phyloP scores from a whole-genome alignment of 2,113 vertebrate genomes.

The Dryoscopus gambensis region DNA sequence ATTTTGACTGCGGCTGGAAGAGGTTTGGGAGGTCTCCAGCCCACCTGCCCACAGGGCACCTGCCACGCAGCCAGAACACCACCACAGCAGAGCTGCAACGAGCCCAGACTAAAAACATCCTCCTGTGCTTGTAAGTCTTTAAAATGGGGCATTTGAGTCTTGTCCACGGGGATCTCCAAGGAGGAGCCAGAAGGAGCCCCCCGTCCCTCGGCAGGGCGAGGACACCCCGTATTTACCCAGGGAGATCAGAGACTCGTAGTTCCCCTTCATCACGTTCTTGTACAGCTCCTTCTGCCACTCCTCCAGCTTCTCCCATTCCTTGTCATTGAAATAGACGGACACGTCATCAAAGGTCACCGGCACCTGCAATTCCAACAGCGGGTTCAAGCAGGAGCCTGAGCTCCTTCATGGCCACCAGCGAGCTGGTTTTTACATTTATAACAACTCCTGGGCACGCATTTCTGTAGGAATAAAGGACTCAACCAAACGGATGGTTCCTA shows the following conservation, averaged over 20 bases:
- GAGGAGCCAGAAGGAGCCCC: not conserved
- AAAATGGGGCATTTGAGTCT: not conserved
- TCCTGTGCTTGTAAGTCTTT: not conserved
- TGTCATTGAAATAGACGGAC: constrained; percentile 76
- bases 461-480: not conserved
- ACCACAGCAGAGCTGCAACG: rapidly evolving
- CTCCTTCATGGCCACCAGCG: rapidly evolving
- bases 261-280: constrained; percentile 78
- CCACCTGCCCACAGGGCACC: not conserved
- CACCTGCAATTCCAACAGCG: constrained; percentile 57
- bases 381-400: not conserved
- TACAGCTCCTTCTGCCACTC: constrained; percentile 82
- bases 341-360: constrained; percentile 77
- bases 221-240: constrained; percentile 63
- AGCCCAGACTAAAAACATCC: not conserved
- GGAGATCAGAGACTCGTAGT: constrained; percentile 77
- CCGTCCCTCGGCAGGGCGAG: not conserved
- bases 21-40: not conserved
- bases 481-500: rapidly evolving
- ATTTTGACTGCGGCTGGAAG: not conserved
- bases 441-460: not conserved
- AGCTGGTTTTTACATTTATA: not conserved
- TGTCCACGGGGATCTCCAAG: not conserved
- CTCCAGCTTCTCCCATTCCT: constrained; percentile 80
- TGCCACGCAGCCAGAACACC: not conserved